Base-by-base conservation (phyloP, 2,797 vertebrate species). In the Myotis myotis region DNA sequence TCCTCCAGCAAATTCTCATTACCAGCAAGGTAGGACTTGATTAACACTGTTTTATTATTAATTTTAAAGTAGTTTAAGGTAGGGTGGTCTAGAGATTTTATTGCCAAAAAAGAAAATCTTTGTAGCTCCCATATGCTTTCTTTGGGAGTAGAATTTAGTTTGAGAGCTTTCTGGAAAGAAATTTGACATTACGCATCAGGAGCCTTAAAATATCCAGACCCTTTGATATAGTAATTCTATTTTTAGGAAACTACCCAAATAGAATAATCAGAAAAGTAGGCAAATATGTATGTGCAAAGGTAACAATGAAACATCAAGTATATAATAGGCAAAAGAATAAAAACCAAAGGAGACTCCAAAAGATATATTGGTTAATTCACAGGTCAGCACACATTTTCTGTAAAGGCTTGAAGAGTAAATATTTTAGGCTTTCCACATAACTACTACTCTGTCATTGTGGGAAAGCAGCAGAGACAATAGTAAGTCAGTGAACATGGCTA, bases 181-280 rank as follows among this genome's bases (percentile, higher is more conserved):
- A 71, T 79, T 44, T 44, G 28, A 33, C 38, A 70, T 85, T 74
- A 47, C 3, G 1, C 17, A 90, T 80, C 51, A 71, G 25, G 4
- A 80, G 30, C 8, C 78, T 84, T 94, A 91, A 94, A 92, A 89
- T 92, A 91, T 41, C 16, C 64, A 83, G 9, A 66, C 8, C 12
- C 36, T 75, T 72, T 83, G 71, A 91, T 57, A 70, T 16, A 55
- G 20, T 66, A 68, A 95, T 82, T 81, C 22, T 33, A 8, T 79
- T 87, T 87, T 83, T 83, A 62, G 78, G 41, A 83, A 92, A 80
- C 87, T 47, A 62, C 1, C 17, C 33, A 71, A 47, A 55, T 38
- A 95, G n/a, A 91, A 94, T 89, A 95, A 87, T 64, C 23, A 79
- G 47, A 93, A 95, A 95, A 66, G 7, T n/a, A 80, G 20, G 33